phyloP scores from a whole-genome alignment of 2,888 invertebrate genomes.

The Napeogenes sylphis region DNA sequence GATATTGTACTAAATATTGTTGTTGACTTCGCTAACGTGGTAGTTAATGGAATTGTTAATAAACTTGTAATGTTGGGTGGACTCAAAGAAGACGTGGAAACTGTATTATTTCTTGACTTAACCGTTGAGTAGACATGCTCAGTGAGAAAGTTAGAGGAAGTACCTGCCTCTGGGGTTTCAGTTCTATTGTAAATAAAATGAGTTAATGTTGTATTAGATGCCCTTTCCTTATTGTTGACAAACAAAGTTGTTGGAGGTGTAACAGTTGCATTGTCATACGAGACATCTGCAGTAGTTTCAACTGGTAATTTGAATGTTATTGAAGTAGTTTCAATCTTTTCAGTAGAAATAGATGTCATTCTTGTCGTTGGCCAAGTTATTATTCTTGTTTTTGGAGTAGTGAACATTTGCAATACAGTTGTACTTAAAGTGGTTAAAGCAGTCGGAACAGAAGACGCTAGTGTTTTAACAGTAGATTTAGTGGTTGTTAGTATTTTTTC shows the following conservation, averaged over 20 bases:
- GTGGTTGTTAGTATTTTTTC: conserved; percentile 62
- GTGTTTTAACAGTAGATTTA: conserved; percentile 42
- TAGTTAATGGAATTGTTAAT: conserved; percentile 25
- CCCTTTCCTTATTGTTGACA: conserved; percentile 12
- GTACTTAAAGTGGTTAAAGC: conserved; percentile 35
- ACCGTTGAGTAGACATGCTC: conserved; percentile 30
- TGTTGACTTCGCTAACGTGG: conserved; percentile 26
- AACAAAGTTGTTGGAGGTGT: conserved; percentile 22
- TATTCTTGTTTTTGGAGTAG: conserved; percentile 26
- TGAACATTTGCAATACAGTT: conserved; percentile 22
- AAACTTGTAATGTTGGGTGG: conserved; percentile 22
- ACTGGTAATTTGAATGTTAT: conserved; percentile 23
- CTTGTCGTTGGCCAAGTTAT: conserved; percentile 21
- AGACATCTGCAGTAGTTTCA: conserved; percentile 26
- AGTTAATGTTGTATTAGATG: conserved; percentile 28
- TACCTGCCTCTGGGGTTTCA: conserved; percentile 36
- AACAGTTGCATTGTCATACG: conserved; percentile 20
- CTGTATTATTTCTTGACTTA: conserved; percentile 26
- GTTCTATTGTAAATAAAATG: conserved; percentile 42
- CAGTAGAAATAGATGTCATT: conserved; percentile 21
- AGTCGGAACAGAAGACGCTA: conserved; percentile 41
- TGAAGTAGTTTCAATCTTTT: conserved; percentile 25
- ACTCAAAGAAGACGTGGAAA: conserved; percentile 15
- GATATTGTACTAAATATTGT: conserved; percentile 14
- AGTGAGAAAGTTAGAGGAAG: conserved; percentile 30